Base-by-base conservation (phyloP, 2,888 invertebrate genomes). In the Pristionchus japonicus region DNA sequence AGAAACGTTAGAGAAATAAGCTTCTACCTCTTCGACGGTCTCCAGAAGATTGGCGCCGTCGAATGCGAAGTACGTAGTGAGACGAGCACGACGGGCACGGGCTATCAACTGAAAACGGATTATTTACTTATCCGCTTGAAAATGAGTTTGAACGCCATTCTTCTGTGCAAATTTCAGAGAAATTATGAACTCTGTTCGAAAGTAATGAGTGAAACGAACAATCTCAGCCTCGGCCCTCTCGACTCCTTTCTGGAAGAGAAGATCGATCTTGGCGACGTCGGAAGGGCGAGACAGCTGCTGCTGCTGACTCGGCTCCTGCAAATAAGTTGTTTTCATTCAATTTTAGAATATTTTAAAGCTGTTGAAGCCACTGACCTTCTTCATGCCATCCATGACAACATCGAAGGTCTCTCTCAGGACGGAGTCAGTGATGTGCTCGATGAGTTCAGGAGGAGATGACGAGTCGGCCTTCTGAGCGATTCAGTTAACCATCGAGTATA, bases 381-480 rank as follows among this genome's bases (percentile, higher is more conserved):
- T 84, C 7, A n/a, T n/a, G n/a, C 37, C 37, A 13, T 84, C 84
- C 40, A 84, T 84, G 84, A 86, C 64, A 6, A 67, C 67, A 40
- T 86, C 67, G 47, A 86, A 86, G 6, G 86, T 67, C n/a, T 67
- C 86, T 67, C 47, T 86, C 70, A 67, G 27, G n/a, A 57, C 37
- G 23, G 64, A 64, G 13, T 86, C 86, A 6, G 86, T 86, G 27
- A 43, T 67, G 86, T 64, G 43, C 17, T 84, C 84, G 7, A 86
- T 31, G 20, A 86, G 67, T 31, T 86, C 86, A 27, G 86, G 86
- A 27, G 86, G 86, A 9, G 86, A 86, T 27, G 86, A 15, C 31
- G 86, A 67, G 67, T 86, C 86, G 49, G 67, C 86, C 49, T 67
- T 86, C 86, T 86, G 47, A 64, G 31, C 9, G 61, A 84, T 74